phyloP scores from a whole-genome alignment of 2,113 vertebrate species.

The Pteruthius melanotis region DNA sequence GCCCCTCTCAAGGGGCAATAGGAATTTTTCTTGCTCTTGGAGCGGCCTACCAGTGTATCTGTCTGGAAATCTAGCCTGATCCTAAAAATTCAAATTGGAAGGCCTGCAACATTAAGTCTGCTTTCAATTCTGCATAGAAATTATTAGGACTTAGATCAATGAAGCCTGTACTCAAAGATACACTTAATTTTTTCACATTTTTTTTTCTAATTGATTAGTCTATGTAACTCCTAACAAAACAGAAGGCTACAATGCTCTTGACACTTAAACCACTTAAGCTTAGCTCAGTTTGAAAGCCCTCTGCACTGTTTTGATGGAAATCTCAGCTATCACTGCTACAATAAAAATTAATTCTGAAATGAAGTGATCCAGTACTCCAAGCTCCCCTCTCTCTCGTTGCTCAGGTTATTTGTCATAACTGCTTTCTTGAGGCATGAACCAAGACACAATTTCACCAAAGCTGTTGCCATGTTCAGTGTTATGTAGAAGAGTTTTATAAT shows the following conservation, averaged over 20 bases:
- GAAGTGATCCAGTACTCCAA: background rate
- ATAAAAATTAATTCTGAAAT: background rate
- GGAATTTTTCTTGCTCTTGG: background rate
- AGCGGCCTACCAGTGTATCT: background rate
- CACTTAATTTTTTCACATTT: background rate
- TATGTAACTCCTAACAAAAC: background rate
- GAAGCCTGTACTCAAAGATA: background rate
- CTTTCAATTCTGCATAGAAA: background rate
- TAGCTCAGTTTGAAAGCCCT: background rate
- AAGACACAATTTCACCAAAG: background rate
- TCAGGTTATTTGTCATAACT: background rate
- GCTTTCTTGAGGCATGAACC: background rate
- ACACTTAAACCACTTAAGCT: background rate
- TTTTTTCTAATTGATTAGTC: background rate
- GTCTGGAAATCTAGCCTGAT: background rate
- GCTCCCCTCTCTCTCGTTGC: background rate
- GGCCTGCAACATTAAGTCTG: background rate
- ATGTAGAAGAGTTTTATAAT: background rate
- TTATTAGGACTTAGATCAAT: background rate
- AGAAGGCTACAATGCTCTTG: background rate
- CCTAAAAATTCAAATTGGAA: background rate
- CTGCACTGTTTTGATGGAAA: background rate
- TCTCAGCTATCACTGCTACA: background rate
- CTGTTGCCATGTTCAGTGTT: background rate
- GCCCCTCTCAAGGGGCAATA: rapidly evolving